Evolutionary conservation across 2,888 invertebrate species (phyloP), one percentile per base, ranked within the genome.

Genomic region (Glaucopsyche alexis): DNA sequence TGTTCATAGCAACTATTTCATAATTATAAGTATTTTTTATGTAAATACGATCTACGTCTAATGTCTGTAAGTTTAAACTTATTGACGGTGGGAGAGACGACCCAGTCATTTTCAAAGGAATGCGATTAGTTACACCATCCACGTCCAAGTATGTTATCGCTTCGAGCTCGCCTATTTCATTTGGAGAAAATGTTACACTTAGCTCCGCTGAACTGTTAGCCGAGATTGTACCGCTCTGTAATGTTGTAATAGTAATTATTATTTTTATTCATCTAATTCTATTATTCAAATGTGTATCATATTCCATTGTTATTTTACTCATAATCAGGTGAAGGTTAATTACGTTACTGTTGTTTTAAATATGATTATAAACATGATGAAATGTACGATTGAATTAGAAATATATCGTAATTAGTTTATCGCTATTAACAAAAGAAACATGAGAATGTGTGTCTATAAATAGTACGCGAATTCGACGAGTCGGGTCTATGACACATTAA

Each of bases 221-320:
- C 93, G 94, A 94, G 45, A 95, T 82, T 79, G 94, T 91, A 38
- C 95, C 95, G 75, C 85, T 85, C 95, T 95, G 81, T 75, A 81
- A 82, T 52, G 52, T 55, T 19, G 19, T 55, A 9, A 50, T 55
- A 19, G 4, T 55, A 55, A n/a, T 19, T 11, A 55, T 55, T 8
- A 50, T n/a, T 16, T 7, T n/a, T 50, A 50, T 52, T 52, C 14
- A 14, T 14, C 14, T 7, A 49, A 49, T 49, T 49, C 49, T 14
- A 2, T n/a, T 50, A 50, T 14, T 7, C 50, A n/a, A 50, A 7
- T 50, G n/a, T 7, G 7, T n/a, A n/a, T n/a, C 50, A 50, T 50
- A 29, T 29, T 29, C 29, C 1, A 29, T 29, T 29, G 29, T 29
- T 29, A 29, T 29, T 1, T 29, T 29, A 29, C 29, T 29, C 29